Percentiles rank a stretch among this genome's conserved stretches.
phyloP scores from a whole-genome alignment of 2,888 invertebrate genomes.

The Brenthis daphne region DNA sequence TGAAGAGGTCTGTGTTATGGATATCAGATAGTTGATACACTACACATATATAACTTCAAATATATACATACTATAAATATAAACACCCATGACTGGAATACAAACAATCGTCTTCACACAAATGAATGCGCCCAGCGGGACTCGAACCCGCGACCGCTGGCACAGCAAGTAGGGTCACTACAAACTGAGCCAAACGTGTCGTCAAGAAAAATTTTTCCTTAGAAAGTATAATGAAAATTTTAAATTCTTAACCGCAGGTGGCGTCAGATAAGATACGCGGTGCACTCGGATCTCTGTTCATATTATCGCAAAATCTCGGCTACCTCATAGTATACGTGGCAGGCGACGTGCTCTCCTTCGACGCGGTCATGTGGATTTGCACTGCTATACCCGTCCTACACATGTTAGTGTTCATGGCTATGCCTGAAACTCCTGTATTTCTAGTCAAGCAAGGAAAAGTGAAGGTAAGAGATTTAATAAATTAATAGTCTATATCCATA shows the following conservation, averaged over 20 bases:
- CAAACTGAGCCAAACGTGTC: too few relatives aligned
- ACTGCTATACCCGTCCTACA: slow-evolving; percentile 67
- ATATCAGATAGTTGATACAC: too few relatives aligned
- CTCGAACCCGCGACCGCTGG: too few relatives aligned
- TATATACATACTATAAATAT: too few relatives aligned
- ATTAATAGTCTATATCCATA: too few relatives aligned
- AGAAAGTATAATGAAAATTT: neutral
- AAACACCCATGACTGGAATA: too few relatives aligned
- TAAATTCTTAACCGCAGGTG: slow-evolving; percentile 52
- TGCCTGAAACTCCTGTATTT: slow-evolving; percentile 78
- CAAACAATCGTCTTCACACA: too few relatives aligned
- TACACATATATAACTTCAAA: too few relatives aligned
- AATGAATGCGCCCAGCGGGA: too few relatives aligned
- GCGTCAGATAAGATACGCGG: slow-evolving; percentile 74
- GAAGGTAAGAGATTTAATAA: slow-evolving; percentile 51
- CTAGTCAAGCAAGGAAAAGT: slow-evolving; percentile 72
- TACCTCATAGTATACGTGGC: slow-evolving; percentile 73
- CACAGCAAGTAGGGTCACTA: too few relatives aligned
- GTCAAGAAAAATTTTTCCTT: too few relatives aligned
- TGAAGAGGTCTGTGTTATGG: too few relatives aligned
- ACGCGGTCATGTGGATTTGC: slow-evolving; percentile 70
- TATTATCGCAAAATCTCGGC: slow-evolving; percentile 73
- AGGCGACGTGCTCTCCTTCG: slow-evolving; percentile 67
- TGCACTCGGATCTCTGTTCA: slow-evolving; percentile 74
- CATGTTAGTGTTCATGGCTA: slow-evolving; percentile 62